Conservation (phyloP, 2,113 vertebrate genomes). For the Salvelinus namaycush region DNA sequence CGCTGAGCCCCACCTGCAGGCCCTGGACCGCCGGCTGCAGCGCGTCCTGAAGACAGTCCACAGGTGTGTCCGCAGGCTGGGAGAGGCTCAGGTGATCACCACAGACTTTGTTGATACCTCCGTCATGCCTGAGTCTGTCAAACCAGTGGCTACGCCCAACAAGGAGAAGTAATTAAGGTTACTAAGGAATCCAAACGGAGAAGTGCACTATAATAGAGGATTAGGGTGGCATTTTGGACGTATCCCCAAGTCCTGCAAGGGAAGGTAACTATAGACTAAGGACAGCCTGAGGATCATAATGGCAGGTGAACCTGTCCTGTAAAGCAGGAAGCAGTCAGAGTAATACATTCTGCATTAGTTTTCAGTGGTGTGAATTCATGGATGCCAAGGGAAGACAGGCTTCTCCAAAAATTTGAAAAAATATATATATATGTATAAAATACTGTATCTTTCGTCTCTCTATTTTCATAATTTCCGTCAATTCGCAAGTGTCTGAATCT, state of each 20-base stretch:
- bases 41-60: constrained; percentile 77
- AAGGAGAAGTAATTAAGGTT: not conserved
- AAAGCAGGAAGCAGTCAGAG: not conserved
- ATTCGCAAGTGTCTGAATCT: no score
- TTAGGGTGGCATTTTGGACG: no score
- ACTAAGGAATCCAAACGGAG: no score
- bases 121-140: not conserved
- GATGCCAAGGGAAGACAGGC: no score
- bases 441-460: no score
- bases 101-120: constrained; percentile 51
- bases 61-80: constrained; percentile 75
- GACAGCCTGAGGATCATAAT: not conserved
- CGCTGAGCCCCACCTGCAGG: constrained; percentile 85
- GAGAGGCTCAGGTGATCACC: constrained; percentile 79
- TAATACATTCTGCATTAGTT: not conserved
- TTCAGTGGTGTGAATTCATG: no score
- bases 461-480: no score
- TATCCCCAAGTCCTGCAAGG: no score
- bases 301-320: not conserved
- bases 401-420: no score
- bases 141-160: not conserved
- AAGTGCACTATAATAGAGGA: not conserved
- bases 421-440: no score
- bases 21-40: constrained; percentile 86
- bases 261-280: not conserved